Evolutionary conservation across 1,140 invertebrate species (phyloP).

Genomic region (Harlomillsia oculata): DNA sequence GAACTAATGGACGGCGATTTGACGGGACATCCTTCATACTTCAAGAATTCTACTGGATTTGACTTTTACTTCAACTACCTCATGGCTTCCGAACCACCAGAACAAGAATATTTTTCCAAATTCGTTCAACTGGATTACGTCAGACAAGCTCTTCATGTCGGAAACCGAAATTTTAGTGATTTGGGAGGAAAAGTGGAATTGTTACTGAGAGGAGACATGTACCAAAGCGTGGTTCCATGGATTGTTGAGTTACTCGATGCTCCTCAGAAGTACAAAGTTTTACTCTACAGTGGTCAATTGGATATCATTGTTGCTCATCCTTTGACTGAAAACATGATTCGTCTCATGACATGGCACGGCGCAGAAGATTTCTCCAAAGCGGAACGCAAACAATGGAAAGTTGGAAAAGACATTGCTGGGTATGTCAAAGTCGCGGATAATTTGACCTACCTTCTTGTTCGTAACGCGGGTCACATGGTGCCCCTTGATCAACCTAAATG

Average conservation of each 20-base stretch:
- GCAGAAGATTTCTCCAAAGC: conserved; percentile 14
- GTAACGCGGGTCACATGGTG: conserved; percentile 31
- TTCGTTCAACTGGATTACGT: conserved; percentile 43
- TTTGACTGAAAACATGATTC: conserved; percentile 20
- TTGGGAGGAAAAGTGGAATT: conserved; percentile 37
- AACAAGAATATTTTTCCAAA: conserved; percentile 40
- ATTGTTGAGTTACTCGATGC: conserved; percentile 54
- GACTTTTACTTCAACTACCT: conserved; percentile 72
- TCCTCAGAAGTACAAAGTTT: conserved; percentile 51
- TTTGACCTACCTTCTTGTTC: conserved; percentile 21
- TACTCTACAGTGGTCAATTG: conserved; percentile 36
- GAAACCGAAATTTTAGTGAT: conserved; percentile 58
- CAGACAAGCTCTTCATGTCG: conserved; percentile 68
- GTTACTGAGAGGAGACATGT: conserved; percentile 63
- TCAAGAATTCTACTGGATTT: conserved; percentile 68
- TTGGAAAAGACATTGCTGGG: conserved; percentile 25
- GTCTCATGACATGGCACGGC: conserved; percentile 27
- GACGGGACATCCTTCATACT: conserved; percentile 51
- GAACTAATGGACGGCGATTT: conserved; percentile 59
- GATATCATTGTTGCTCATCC: conserved; percentile 35
- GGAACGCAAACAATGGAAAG: conserved; percentile 27
- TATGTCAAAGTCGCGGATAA: conserved; percentile 25
- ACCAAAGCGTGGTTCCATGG: conserved; percentile 68
- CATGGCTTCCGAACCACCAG: conserved; percentile 45
- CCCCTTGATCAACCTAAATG: conserved; percentile 47